Evolutionary conservation across 2,797 vertebrate species (phyloP).

Genomic region (Lagocephalus sceleratus): DNA sequence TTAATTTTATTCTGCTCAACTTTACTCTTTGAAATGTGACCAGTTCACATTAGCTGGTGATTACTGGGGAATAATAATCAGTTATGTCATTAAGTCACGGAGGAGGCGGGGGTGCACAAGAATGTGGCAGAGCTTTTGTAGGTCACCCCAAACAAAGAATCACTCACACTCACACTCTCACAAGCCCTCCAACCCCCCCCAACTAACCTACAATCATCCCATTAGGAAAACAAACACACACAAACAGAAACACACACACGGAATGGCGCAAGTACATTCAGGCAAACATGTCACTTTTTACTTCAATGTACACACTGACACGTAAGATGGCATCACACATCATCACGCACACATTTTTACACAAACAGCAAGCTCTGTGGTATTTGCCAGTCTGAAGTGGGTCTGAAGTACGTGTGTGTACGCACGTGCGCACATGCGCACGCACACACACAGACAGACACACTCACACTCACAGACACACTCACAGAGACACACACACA

Average conservation of each 20-base stretch:
- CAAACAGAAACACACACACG: constrained; percentile 4
- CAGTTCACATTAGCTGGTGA: background rate
- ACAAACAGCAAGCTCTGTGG: constrained; percentile 49
- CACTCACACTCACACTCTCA: constrained; percentile 28
- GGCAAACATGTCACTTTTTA: constrained; percentile 31
- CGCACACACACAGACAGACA: constrained; percentile 45
- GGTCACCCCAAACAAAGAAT: constrained; percentile 68
- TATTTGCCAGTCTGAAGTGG: constrained; percentile 66
- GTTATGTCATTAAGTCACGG: background rate
- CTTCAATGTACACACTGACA: constrained; percentile 3
- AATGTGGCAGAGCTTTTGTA: constrained; percentile 60
- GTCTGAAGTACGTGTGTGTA: constrained; percentile 42
- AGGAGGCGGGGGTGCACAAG: constrained; percentile 13
- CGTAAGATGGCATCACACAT: constrained; percentile 38
- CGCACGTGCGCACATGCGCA: constrained; percentile 35
- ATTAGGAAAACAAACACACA: constrained; percentile 46
- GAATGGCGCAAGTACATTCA: constrained; percentile 16
- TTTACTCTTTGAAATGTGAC: background rate
- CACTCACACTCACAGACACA: constrained; percentile 31
- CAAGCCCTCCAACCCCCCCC: constrained; percentile 23
- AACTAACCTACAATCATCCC: constrained; percentile 41
- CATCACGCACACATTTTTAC: constrained; percentile 52
- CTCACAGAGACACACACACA: constrained; percentile 30
- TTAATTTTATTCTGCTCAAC: too few species aligned
- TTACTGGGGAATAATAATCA: background rate